Percentiles rank a stretch among this genome's conserved stretches.
phyloP scores from a whole-genome alignment of 1,140 invertebrate genomes.

The Xylocopa sonorina region DNA sequence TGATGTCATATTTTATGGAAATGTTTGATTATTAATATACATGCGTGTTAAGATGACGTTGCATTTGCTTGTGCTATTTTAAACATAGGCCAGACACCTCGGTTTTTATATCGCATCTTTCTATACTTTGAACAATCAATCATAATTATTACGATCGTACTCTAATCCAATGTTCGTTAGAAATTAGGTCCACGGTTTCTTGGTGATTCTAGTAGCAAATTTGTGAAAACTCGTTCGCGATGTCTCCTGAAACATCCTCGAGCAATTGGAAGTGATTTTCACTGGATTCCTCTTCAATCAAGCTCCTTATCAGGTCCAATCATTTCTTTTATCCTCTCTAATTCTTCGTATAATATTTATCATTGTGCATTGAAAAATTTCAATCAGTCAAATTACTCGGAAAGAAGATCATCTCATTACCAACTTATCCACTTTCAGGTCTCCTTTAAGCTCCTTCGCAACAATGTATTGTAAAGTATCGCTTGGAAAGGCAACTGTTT shows the following conservation, averaged over 20 bases:
- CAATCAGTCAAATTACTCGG: neutral
- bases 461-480: neutral
- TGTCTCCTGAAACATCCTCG: no score
- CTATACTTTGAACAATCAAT: neutral
- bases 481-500: neutral
- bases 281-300: no score
- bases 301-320: neutral
- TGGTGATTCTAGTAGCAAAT: no score
- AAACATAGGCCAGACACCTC: neutral
- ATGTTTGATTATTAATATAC: neutral
- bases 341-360: neutral
- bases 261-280: no score
- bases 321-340: neutral
- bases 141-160: neutral
- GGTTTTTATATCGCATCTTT: neutral
- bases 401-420: neutral
- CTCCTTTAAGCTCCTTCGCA: neutral
- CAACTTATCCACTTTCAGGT: neutral
- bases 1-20: neutral
- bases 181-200: no score
- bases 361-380: neutral
- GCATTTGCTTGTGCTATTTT: slow-evolving; percentile 13
- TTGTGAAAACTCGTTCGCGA: no score
- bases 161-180: neutral
- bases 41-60: neutral